These are phyloP conservation scores for Aphidius gifuensis DNA, from an alignment of 1,140 invertebrate genomes.

Conservation along the genomic window DNA sequence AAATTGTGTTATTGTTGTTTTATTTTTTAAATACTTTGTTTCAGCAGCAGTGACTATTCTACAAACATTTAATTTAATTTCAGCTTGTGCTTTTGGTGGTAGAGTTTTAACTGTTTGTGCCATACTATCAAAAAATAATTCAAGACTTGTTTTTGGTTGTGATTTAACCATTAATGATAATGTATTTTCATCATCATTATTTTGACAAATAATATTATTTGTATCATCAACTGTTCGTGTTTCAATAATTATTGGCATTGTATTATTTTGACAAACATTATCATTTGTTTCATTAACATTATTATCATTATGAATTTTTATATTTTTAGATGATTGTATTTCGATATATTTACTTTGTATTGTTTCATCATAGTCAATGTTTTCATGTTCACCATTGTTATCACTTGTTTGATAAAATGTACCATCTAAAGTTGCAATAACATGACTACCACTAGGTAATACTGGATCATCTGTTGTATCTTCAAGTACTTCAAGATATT, in stretches of 20 bases:
- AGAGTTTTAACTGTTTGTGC: conserved; percentile 46
- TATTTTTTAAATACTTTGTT: conserved; percentile 31
- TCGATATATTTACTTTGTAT: conserved; percentile 47
- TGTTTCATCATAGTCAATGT: conserved; percentile 35
- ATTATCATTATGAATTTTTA: conserved; percentile 16
- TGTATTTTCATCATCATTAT: conserved; percentile 2
- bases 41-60: conserved; percentile 49
- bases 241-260: background rate
- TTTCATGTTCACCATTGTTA: conserved; percentile 1
- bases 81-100: conserved; percentile 43
- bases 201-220: background rate
- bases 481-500: conserved; percentile 46
- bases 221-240: background rate
- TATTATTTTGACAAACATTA: background rate
- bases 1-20: conserved; percentile 26
- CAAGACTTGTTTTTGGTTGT: conserved; percentile 37
- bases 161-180: background rate
- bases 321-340: conserved; percentile 40
- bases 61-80: conserved; percentile 51
- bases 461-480: conserved; percentile 36
- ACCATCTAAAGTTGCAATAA: conserved; percentile 25
- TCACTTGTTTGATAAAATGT: background rate
- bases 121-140: conserved; percentile 50
- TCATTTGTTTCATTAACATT: background rate
- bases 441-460: conserved; percentile 16